Percentiles rank a stretch among this genome's conserved stretches.
phyloP scores from a whole-genome alignment of 1,140 invertebrate species.

The Halyomorpha halys region DNA sequence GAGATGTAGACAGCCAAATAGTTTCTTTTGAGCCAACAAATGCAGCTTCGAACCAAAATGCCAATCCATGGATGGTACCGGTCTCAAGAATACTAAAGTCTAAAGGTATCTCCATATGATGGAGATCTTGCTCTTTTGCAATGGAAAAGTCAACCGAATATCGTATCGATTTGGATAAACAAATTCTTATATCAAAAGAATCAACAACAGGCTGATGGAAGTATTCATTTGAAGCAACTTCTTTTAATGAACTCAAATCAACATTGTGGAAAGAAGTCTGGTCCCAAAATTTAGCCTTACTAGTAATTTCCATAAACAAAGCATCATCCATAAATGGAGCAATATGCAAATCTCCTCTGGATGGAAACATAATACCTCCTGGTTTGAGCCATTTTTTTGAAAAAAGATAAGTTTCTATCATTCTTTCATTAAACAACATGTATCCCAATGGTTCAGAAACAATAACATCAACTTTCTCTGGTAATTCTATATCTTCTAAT shows the following conservation, averaged over 20 bases:
- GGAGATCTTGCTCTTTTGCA: conserved; percentile 86
- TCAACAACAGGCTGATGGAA: conserved; percentile 98
- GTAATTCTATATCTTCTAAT: conserved; percentile 94
- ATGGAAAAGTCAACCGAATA: conserved; percentile 92
- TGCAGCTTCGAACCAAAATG: conserved; percentile 99
- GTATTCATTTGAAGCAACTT: conserved; percentile 91
- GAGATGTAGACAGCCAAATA: conserved; percentile 95
- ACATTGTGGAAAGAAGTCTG: conserved; percentile 97
- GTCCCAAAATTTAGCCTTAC: conserved; percentile 97
- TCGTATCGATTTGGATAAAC: conserved; percentile 86
- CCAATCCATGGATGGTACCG: conserved; percentile 90
- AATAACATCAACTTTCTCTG: conserved; percentile 91
- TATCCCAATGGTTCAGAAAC: conserved; percentile 99
- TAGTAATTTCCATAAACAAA: conserved; percentile 95
- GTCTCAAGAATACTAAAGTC: conserved; percentile 86
- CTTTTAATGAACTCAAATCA: conserved; percentile 78
- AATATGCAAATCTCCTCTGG: conserved; percentile 88
- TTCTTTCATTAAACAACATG: conserved; percentile 98
- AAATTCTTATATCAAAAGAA: conserved; percentile 96
- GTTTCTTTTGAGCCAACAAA: conserved; percentile 84
- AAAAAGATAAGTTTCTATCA: conserved; percentile 97
- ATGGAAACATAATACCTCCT: conserved; percentile 92
- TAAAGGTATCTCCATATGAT: conserved; percentile 88
- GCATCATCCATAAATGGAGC: conserved; percentile 98
- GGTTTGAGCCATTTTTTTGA: conserved; percentile 95